Evolutionary conservation across 1,140 invertebrate genomes (phyloP).

Genomic region (Zaprionus nigranus): DNA sequence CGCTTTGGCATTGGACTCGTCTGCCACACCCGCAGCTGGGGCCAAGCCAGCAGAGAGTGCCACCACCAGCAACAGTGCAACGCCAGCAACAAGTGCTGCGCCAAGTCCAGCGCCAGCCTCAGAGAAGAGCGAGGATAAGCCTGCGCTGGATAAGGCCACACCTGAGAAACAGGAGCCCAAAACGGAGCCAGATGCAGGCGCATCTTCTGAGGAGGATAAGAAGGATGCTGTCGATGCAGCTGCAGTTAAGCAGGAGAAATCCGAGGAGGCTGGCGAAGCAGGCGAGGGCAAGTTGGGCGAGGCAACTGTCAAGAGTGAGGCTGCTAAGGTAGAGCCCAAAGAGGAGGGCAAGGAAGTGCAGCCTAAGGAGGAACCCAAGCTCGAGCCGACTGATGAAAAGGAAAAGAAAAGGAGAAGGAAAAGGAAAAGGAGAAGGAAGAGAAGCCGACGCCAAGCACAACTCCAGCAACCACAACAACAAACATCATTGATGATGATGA

Average conservation of each 20-base stretch:
- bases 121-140: constrained; percentile 76
- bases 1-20: constrained; percentile 16
- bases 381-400: constrained; percentile 47
- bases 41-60: constrained; percentile 84
- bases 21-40: constrained; percentile 14
- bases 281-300: constrained; percentile 43
- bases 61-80: constrained; percentile 87
- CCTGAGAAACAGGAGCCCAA: constrained; percentile 84
- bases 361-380: constrained; percentile 56
- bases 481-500: constrained; percentile 85
- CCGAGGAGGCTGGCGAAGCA: constrained; percentile 28
- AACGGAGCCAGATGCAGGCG: constrained; percentile 77
- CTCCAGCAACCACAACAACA: constrained; percentile 55
- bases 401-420: constrained; percentile 56
- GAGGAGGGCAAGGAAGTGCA: constrained; percentile 54
- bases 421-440: constrained; percentile 74
- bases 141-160: constrained; percentile 55
- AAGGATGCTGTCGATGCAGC: constrained; percentile 40
- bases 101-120: constrained; percentile 88
- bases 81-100: constrained; percentile 89
- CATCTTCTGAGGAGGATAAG: constrained; percentile 76
- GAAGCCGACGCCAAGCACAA: constrained; percentile 43
- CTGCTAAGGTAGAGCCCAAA: constrained; percentile 52
- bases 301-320: constrained; percentile 53
- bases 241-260: constrained; percentile 57